Base-by-base conservation (phyloP, 1,140 invertebrate genomes). In the Oncopeltus fasciatus region DNA sequence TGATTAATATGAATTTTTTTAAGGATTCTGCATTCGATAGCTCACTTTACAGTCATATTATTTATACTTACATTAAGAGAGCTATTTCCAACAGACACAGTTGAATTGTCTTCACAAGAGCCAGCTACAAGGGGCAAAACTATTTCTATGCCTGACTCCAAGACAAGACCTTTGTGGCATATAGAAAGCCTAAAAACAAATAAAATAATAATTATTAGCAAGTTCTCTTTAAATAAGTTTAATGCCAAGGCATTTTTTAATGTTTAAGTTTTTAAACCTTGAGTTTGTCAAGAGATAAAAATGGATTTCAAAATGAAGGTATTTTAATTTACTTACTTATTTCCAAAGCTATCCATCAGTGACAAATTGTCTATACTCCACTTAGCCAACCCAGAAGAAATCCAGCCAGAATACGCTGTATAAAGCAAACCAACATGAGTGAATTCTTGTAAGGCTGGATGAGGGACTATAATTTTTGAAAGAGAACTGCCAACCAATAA, bases 351-450 rank as follows among this genome's bases (percentile, higher is more conserved):
- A 70, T 92, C 88, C n/a, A 82, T 82, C 16, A 95, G 76, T 24
- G 84, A 80, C 12, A 95, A 77, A 72, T 90, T 90, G 70, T 93
- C 86, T 53, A 95, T 81, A 65, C 79, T 83, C 81, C 90, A 87
- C 28, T 82, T 76, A 51, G 82, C 80, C 38, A 90, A 74, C 0
- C 90, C 90, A 16, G 86, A 88, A n/a, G 85, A 90, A 53, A 94
- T 80, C 92, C 92, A 95, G 2, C 92, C 92, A 62, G 84, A 87
- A 74, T 94, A 95, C 0, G 89, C 88, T 1, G 85, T 88, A 75
- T 95, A 95, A 57, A 86, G 82, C 5, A 95, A 74, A 70, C 87
- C 80, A 0, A 86, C 78, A 44, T 80, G 79, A 14, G 79, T 77
- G 21, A 86, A 83, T 65, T 86, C 83, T 8, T 83, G 80, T 29